phyloP scores from a whole-genome alignment of 2,888 invertebrate species.

The Drosophila anceps region DNA sequence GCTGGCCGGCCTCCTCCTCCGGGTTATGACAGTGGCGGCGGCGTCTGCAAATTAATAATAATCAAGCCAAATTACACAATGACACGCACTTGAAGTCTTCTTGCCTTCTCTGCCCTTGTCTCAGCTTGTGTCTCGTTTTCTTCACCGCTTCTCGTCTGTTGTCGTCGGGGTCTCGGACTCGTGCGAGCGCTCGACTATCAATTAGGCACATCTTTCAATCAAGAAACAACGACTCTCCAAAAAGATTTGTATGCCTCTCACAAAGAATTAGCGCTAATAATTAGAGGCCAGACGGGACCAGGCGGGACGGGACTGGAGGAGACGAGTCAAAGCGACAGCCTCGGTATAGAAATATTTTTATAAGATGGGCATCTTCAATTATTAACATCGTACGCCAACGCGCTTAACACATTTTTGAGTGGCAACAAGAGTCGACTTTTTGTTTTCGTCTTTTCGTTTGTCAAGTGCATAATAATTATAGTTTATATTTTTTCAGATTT shows the following conservation, averaged over 20 bases:
- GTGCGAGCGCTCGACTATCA: conserved; percentile 76
- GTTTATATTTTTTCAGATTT: conserved; percentile 49
- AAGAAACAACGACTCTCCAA: conserved; percentile 45
- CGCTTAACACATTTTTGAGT: conserved; percentile 41
- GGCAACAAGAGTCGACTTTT: conserved; percentile 19
- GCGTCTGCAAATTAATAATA: conserved; percentile 78
- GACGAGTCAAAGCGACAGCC: conserved; percentile 15
- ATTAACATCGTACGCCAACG: conserved; percentile 68
- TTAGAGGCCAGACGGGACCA: conserved; percentile 49
- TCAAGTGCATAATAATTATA: conserved; percentile 74
- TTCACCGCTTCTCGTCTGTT: conserved; percentile 6
- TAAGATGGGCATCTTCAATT: conserved; percentile 71
- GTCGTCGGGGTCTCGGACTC: conserved; percentile 41
- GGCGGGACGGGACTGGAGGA: conserved; percentile 15
- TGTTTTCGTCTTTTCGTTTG: conserved; percentile 47
- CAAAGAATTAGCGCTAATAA: conserved; percentile 77
- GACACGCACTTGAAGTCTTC: conserved; percentile 75
- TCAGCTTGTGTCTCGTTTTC: conserved; percentile 10
- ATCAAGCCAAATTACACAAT: conserved; percentile 80
- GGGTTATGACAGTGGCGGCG: conserved; percentile 37
- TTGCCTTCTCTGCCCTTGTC: conserved; percentile 31
- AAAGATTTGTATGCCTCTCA: conserved; percentile 51
- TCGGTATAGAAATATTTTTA: conserved; percentile 33
- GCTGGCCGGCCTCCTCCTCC: conserved; percentile 24
- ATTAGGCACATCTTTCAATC: conserved; percentile 82